Base-by-base conservation (phyloP, 2,113 vertebrate genomes). In the Spilogale gracilis region DNA sequence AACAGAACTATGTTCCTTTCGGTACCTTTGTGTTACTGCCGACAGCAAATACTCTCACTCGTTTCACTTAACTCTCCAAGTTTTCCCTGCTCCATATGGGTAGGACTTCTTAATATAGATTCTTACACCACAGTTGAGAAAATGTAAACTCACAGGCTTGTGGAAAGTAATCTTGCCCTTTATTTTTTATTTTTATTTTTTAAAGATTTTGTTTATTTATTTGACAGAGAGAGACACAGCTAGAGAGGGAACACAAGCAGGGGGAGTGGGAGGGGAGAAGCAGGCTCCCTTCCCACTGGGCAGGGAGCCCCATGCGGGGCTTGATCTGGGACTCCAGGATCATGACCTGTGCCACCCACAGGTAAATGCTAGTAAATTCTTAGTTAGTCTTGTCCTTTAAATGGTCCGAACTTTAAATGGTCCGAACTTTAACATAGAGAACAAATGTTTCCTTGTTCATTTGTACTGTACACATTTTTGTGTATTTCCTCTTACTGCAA, bases 31-130 rank as follows among this genome's bases (percentile, higher is more conserved):
- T 91, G 65, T 25, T 50, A 23, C 58, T 83, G 60, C 67, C 30
- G 16, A 43, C 61, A 61, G 50, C 78, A 82, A 43, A 18, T n/a
- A 45, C 9, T 23, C 18, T 30, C 43, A 86, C 6, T 52, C 50
- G 25, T 91, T 21, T 21, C 9, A 23, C 52, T 21, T 52, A 23
- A 67, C 9, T 52, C 18, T n/a, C 60, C 0, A 48, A 97, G 84
- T 82, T 89, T 65, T 84, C 97, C 67, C 94, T 97, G 92, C 97
- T 97, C 92, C 93, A 56, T 85, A 94, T 94, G 85, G 80, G 16
- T 48, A 94, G 48, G 60, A 80, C 87, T 96, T 97, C 90, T 97
- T 85, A 96, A 89, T 97, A 91, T 56, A 97, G 67, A 93, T 93
- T 81, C 58, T 97, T 93, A 97, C 89, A 84, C 97, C 69, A 95